Conservation (phyloP, 2,797 vertebrate genomes). For the Rhynchonycteris naso region DNA sequence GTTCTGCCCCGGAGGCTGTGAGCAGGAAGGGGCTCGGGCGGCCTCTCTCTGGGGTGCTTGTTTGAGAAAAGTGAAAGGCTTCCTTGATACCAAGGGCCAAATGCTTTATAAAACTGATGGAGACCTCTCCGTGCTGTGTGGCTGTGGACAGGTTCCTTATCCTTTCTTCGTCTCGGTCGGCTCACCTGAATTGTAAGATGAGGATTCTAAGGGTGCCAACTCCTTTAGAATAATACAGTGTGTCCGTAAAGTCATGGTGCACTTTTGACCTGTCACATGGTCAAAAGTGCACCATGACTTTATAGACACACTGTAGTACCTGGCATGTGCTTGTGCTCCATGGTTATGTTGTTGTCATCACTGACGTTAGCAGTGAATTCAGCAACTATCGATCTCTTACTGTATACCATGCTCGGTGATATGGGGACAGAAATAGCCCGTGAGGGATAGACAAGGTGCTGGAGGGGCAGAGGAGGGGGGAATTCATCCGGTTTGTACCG, state of each 20-base stretch:
- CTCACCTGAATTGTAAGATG: background rate
- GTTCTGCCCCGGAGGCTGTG: background rate
- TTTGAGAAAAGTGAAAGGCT: background rate
- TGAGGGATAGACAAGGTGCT: background rate
- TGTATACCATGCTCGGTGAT: rapidly evolving
- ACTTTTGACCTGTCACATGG: no score
- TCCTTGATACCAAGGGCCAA: background rate
- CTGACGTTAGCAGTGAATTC: background rate
- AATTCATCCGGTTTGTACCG: no score
- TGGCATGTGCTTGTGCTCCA: rapidly evolving
- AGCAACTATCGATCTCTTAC: background rate
- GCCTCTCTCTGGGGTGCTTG: background rate
- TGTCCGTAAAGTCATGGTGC: no score
- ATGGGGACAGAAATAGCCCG: background rate
- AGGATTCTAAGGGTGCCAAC: no score
- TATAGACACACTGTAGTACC: no score
- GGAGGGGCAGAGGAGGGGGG: background rate
- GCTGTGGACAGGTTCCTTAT: no score
- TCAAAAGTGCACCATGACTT: no score
- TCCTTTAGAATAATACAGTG: background rate
- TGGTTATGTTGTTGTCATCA: rapidly evolving
- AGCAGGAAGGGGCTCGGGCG: background rate
- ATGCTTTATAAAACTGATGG: background rate
- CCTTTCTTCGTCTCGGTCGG: background rate
- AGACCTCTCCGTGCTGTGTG: rapidly evolving